Evolutionary conservation across 2,113 vertebrate genomes (phyloP).

Genomic region (Pao palembangensis): DNA sequence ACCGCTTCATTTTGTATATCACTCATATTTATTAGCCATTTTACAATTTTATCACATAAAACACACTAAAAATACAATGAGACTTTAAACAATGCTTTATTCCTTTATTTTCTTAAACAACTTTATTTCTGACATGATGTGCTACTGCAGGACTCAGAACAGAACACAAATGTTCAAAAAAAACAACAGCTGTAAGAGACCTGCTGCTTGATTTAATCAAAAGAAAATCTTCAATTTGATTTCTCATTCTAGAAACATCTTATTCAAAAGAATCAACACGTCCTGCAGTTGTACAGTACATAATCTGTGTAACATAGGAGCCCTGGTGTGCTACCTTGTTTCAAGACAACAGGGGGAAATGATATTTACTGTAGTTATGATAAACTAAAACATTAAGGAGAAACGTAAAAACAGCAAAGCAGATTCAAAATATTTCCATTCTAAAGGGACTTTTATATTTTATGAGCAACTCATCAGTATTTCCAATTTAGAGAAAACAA

Average conservation of each 20-base stretch:
- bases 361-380: slow-evolving; percentile 2
- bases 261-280: neutral
- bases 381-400: slow-evolving; percentile 6
- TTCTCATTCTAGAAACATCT: neutral
- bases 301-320: slow-evolving; percentile 1
- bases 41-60: slow-evolving; percentile 4
- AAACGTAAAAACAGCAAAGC: neutral
- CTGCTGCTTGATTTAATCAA: slow-evolving; percentile 5
- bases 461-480: neutral
- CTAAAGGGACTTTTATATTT: neutral
- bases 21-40: slow-evolving; percentile 5
- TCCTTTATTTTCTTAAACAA: too few species aligned
- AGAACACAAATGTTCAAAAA: slow-evolving; percentile 9
- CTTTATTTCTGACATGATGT: slow-evolving; percentile 57
- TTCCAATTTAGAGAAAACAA: neutral
- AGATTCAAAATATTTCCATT: neutral
- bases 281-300: neutral
- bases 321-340: neutral
- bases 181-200: slow-evolving; percentile 17
- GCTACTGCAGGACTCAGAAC: slow-evolving; percentile 15
- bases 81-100: slow-evolving; percentile 43
- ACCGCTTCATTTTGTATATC: slow-evolving; percentile 35
- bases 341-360: neutral
- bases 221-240: neutral
- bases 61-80: slow-evolving; percentile 7